Evolutionary conservation across 2,888 invertebrate genomes (phyloP).

Genomic region (Exephanes ischioxanthus): DNA sequence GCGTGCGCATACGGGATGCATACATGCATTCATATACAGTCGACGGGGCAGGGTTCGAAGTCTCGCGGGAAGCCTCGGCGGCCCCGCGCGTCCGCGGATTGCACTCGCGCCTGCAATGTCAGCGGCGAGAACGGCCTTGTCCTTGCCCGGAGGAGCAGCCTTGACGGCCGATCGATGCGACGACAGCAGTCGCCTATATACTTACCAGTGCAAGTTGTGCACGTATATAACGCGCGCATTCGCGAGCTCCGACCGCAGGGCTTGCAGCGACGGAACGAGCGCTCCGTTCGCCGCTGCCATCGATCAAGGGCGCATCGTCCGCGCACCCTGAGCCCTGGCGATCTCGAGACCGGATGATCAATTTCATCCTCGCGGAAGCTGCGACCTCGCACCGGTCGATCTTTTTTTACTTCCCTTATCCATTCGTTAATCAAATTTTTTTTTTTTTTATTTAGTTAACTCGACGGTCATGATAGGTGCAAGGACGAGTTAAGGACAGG

Average conservation of each 20-base stretch:
- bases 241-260: not conserved
- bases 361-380: too few species aligned
- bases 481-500: too few species aligned
- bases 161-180: constrained; percentile 81
- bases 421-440: too few species aligned
- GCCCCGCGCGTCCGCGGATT: constrained; percentile 58
- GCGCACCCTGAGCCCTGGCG: constrained; percentile 10
- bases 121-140: constrained; percentile 79
- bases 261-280: not conserved
- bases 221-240: constrained; percentile 41
- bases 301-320: constrained; percentile 4
- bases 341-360: not conserved
- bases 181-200: constrained; percentile 53
- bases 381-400: too few species aligned
- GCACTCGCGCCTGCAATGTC: constrained; percentile 76
- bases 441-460: too few species aligned
- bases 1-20: not conserved
- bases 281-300: constrained; percentile 11
- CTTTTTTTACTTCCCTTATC: too few species aligned
- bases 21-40: not conserved
- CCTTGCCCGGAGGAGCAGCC: constrained; percentile 80
- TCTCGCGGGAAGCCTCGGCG: constrained; percentile 59
- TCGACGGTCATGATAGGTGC: too few species aligned
- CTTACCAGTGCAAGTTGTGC: constrained; percentile 57
- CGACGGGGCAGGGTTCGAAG: constrained; percentile 67